A percentile compares a stretch with the other conserved stretches of the same genome.
phyloP scores from a whole-genome alignment of 2,888 invertebrate species.

The Allygus modestus region DNA sequence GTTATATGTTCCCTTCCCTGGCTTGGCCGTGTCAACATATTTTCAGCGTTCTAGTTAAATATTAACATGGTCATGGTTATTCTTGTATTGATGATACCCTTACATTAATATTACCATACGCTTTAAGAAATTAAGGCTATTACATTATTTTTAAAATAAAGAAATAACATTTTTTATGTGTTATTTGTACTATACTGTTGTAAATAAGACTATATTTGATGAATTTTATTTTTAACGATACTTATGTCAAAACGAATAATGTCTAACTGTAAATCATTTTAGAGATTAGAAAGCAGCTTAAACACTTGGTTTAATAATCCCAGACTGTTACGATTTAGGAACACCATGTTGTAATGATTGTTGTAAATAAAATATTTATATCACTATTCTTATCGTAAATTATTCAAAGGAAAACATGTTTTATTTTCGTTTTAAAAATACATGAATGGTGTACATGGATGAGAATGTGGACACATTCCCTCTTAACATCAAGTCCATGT shows the following conservation, averaged over 20 bases:
- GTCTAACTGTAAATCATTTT: not conserved
- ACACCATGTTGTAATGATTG: conserved; percentile 45
- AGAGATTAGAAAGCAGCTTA: not conserved
- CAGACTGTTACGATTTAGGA: conserved; percentile 17
- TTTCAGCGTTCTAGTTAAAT: not conserved
- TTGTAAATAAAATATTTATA: conserved; percentile 41
- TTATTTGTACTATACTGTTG: conserved; percentile 1
- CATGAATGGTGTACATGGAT: no score
- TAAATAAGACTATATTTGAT: conserved; percentile 4
- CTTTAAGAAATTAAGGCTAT: not conserved
- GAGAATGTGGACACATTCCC: no score
- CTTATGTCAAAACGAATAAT: not conserved
- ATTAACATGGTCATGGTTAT: no score
- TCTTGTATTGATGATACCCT: no score
- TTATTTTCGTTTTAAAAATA: not conserved
- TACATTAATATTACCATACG: not conserved
- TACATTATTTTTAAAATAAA: not conserved
- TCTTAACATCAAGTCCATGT: no score
- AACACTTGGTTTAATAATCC: not conserved
- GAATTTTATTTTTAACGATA: not conserved
- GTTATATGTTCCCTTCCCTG: no score
- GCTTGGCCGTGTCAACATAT: no score
- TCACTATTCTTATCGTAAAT: no score
- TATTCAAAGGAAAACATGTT: not conserved
- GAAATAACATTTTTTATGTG: not conserved